A percentile compares a stretch with the other conserved stretches of the same genome.
phyloP scores from a whole-genome alignment of 2,797 vertebrate genomes.

The Toxotes lorentzi region DNA sequence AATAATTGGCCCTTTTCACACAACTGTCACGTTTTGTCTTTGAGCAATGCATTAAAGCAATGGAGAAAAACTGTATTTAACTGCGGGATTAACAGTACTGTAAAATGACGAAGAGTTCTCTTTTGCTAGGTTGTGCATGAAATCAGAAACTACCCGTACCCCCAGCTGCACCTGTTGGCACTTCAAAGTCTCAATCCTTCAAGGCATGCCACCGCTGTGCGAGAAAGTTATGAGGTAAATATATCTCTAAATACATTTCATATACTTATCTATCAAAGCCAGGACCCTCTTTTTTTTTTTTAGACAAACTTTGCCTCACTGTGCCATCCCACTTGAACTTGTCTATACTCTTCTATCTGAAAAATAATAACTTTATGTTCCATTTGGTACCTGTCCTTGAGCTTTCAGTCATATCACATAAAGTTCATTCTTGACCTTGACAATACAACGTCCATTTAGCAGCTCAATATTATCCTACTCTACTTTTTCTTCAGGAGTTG shows the following conservation, averaged over 20 bases:
- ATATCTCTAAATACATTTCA: background rate
- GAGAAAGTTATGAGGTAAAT: conserved; percentile 96
- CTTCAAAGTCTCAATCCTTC: conserved; percentile 96
- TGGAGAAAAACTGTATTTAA: background rate
- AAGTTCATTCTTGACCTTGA: background rate
- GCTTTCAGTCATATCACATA: background rate
- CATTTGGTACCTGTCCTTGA: background rate
- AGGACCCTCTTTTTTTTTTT: no score
- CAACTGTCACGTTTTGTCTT: background rate
- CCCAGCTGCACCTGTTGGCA: conserved; percentile 96
- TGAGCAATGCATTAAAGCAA: background rate
- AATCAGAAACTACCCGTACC: conserved; percentile 98
- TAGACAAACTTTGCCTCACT: background rate
- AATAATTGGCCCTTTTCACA: no score
- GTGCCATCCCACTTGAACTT: background rate
- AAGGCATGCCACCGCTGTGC: conserved; percentile 92
- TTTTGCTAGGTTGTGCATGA: conserved; percentile 93
- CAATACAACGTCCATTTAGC: background rate
- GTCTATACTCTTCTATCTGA: background rate
- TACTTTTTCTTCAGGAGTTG: conserved; percentile 88
- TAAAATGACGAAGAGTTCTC: conserved; percentile 11
- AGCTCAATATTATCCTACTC: background rate
- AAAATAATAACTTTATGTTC: background rate
- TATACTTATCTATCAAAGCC: background rate
- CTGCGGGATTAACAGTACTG: background rate